Evolutionary conservation across 2,888 invertebrate genomes (phyloP).

Genomic region (Pristionchus mayeri): DNA sequence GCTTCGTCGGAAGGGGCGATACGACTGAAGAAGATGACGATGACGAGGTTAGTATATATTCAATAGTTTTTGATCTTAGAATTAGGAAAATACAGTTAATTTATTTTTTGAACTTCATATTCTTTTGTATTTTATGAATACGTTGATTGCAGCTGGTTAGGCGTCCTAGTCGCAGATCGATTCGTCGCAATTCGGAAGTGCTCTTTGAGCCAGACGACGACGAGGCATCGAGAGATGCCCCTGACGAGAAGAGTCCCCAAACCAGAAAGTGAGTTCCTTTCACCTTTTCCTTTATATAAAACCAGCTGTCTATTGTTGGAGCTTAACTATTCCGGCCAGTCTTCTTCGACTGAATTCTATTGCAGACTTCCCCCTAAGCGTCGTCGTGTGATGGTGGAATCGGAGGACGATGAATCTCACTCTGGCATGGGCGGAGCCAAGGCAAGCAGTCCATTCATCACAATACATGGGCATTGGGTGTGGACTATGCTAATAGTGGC

Average conservation of each 20-base stretch:
- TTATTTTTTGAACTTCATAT: background rate
- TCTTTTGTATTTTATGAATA: too few species aligned
- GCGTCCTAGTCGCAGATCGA: background rate
- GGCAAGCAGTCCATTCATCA: background rate
- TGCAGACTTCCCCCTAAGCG: slow-evolving; percentile 26
- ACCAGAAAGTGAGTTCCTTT: background rate
- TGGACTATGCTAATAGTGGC: too few species aligned
- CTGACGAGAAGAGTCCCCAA: slow-evolving; percentile 25
- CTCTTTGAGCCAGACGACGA: slow-evolving; percentile 32
- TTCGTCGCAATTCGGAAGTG: slow-evolving; percentile 6
- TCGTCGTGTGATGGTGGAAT: slow-evolving; percentile 43
- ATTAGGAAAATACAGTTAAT: background rate
- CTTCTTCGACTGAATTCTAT: background rate
- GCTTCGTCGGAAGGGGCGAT: background rate
- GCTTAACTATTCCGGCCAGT: too few species aligned
- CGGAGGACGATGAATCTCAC: slow-evolving; percentile 49
- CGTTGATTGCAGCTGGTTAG: too few species aligned
- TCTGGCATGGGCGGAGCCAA: slow-evolving; percentile 29
- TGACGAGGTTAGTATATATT: background rate
- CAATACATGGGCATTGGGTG: too few species aligned
- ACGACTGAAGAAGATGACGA: slow-evolving; percentile 44
- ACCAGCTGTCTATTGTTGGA: too few species aligned
- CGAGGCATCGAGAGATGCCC: slow-evolving; percentile 37
- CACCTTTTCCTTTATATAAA: too few species aligned
- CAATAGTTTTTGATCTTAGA: background rate